Conservation (phyloP, 2,797 vertebrate genomes). For the Gallirallus australis region DNA sequence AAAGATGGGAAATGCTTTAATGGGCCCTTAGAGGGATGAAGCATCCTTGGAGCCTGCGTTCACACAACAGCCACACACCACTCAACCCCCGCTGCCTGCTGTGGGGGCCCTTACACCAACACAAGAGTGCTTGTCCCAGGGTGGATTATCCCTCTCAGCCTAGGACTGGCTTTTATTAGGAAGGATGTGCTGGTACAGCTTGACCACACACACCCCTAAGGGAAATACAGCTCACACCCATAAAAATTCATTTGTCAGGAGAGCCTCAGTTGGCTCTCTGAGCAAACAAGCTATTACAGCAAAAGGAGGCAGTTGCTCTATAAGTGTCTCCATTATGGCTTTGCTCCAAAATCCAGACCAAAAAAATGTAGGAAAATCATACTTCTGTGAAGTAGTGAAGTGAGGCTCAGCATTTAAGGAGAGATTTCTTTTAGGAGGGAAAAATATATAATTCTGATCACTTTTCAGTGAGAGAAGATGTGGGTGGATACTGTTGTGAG, state of each 20-base stretch:
- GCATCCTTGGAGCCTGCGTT: accelerated
- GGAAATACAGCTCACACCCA: slow-evolving; percentile 16
- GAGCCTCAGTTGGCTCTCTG: background rate
- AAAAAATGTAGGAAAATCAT: background rate
- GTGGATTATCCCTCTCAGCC: background rate
- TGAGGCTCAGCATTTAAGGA: background rate
- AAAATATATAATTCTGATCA: background rate
- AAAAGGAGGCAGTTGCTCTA: background rate
- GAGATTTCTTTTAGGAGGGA: background rate
- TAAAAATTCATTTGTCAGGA: background rate
- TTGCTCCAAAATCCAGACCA: background rate
- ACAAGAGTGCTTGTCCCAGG: background rate
- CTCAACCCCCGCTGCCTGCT: background rate
- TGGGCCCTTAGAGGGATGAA: background rate
- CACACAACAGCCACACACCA: background rate
- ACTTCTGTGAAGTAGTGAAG: background rate
- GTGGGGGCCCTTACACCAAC: background rate
- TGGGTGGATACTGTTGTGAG: background rate
- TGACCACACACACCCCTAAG: background rate
- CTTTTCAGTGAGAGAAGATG: background rate
- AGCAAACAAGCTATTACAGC: background rate
- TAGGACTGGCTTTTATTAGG: background rate
- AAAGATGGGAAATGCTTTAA: background rate
- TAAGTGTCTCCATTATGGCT: background rate
- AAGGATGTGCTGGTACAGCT: background rate